Percentiles rank a stretch among this genome's conserved stretches.
These are phyloP conservation scores for Channa argus DNA, from an alignment of 2,113 vertebrate genomes.

Conservation along the genomic window DNA sequence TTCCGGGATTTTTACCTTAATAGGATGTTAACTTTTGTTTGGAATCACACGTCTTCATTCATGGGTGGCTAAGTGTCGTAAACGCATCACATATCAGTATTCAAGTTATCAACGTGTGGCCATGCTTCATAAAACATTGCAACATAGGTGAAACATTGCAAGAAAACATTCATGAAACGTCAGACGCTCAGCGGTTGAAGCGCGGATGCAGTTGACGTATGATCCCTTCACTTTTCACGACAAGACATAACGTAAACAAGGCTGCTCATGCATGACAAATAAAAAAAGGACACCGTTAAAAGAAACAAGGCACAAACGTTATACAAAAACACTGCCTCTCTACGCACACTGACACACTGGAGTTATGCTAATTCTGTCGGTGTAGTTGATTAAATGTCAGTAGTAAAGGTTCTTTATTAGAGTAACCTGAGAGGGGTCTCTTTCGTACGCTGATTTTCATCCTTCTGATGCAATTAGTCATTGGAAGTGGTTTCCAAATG, in stretches of 20 bases:
- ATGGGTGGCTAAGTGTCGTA: not conserved
- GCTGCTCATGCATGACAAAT: slow-evolving; percentile 30
- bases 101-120: slow-evolving; percentile 12
- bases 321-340: slow-evolving; percentile 40
- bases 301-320: slow-evolving; percentile 70
- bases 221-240: slow-evolving; percentile 12
- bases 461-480: slow-evolving; percentile 39
- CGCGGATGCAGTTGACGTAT: not conserved
- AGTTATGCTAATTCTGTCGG: slow-evolving; percentile 36
- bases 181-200: not conserved
- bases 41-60: not conserved
- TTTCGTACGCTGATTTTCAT: slow-evolving; percentile 55
- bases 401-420: slow-evolving; percentile 62
- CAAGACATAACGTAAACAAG: slow-evolving; percentile 17
- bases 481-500: slow-evolving; percentile 45
- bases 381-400: slow-evolving; percentile 66
- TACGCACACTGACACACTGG: slow-evolving; percentile 27
- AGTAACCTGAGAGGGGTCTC: slow-evolving; percentile 73
- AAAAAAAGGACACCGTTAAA: slow-evolving; percentile 36
- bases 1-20: too few species aligned
- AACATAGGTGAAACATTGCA: slow-evolving; percentile 18
- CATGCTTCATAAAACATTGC: slow-evolving; percentile 28
- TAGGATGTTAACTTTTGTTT: not conserved
- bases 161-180: slow-evolving; percentile 45
- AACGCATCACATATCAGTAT: not conserved